These are phyloP conservation scores for Pseudococcus jackbeardsleyi DNA, from an alignment of 2,888 invertebrate species.

Conservation along the genomic window DNA sequence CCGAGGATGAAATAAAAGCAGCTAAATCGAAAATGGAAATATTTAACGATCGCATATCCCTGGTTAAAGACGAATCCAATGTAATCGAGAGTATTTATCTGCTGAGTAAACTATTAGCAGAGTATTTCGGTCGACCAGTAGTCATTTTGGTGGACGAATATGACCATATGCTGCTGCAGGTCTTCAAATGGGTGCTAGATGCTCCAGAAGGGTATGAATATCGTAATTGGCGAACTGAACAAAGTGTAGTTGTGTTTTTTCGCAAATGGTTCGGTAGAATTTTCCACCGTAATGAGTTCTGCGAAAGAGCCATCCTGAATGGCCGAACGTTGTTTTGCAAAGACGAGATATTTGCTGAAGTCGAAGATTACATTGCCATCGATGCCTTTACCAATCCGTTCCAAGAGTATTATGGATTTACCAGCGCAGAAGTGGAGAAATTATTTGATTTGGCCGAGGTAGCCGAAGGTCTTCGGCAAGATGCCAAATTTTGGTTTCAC, in stretches of 20 bases:
- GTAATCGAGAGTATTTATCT: not conserved
- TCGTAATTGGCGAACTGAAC: not conserved
- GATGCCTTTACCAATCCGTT: not conserved
- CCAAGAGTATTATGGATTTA: not conserved
- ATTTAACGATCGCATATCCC: not conserved
- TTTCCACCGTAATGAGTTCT: not conserved
- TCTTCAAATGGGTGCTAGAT: not conserved
- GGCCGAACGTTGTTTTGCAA: not conserved
- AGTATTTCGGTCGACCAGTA: not conserved
- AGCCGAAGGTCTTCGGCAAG: not conserved
- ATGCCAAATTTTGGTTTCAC: not conserved
- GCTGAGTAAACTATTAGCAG: not conserved
- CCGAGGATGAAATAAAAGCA: not conserved
- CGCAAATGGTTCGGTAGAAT: not conserved
- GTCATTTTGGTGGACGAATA: not conserved
- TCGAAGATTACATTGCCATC: not conserved
- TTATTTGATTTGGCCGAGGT: not conserved
- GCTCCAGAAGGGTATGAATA: not conserved
- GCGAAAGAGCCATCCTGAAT: not conserved
- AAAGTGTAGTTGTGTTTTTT: not conserved
- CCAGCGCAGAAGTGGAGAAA: not conserved
- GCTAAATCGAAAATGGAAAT: not conserved
- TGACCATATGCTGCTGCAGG: not conserved
- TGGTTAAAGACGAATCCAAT: not conserved
- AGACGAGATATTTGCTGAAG: not conserved